Evolutionary conservation across 2,888 invertebrate species (phyloP).

Genomic region (Watsonalla binaria): DNA sequence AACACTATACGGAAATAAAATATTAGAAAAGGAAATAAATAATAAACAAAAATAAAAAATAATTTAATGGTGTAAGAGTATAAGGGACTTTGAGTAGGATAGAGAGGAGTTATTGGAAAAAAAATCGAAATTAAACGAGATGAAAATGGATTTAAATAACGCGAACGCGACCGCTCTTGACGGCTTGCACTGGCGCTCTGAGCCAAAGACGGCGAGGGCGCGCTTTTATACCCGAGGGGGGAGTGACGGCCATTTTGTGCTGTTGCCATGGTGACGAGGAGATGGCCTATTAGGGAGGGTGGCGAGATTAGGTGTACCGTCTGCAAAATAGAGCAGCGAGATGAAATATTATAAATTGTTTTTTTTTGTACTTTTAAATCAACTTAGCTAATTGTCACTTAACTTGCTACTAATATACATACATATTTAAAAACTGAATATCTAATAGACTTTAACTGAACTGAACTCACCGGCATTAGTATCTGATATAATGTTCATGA

Average conservation of each 20-base stretch:
- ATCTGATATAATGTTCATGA: neutral
- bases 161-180: slow-evolving; percentile 33
- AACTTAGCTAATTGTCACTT: too few species aligned
- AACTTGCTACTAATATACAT: too few species aligned
- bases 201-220: slow-evolving; percentile 37
- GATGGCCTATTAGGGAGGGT: slow-evolving; percentile 78
- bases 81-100: slow-evolving; percentile 9
- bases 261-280: slow-evolving; percentile 69
- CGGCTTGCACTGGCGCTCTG: slow-evolving; percentile 68
- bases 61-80: slow-evolving; percentile 22
- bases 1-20: neutral
- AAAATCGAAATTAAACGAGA: slow-evolving; percentile 38
- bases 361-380: slow-evolving; percentile 6
- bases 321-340: slow-evolving; percentile 36
- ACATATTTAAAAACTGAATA: too few species aligned
- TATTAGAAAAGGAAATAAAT: slow-evolving; percentile 12
- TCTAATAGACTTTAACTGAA: too few species aligned
- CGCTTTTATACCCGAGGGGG: slow-evolving; percentile 62
- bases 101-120: slow-evolving; percentile 11
- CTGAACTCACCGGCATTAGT: too few species aligned
- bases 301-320: slow-evolving; percentile 73
- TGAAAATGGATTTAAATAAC: slow-evolving; percentile 27
- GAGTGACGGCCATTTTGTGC: slow-evolving; percentile 67
- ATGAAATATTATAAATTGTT: slow-evolving; percentile 25
- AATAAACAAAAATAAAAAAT: slow-evolving; percentile 10